Evolutionary conservation across 2,113 vertebrate genomes (phyloP), one percentile per base, ranked within the genome.

Genomic region (Notothenia rossii): DNA sequence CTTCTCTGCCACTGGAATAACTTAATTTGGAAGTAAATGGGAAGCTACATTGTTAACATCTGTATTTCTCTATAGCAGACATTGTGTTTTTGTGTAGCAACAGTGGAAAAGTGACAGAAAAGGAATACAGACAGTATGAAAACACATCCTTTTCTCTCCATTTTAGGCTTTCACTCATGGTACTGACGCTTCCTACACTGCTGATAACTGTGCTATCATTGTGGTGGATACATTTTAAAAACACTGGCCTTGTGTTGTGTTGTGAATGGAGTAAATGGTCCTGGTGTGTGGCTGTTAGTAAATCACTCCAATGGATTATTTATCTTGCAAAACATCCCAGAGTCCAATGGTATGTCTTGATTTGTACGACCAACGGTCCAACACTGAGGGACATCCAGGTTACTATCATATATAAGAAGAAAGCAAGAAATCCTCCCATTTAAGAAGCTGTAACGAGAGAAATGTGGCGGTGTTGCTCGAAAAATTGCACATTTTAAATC

Each of bases 21-120:
- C 7, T 22, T 51, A 12, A 10, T 20, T 3, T 18, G 33, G 20
- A 36, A 67, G 46, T 33, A 29, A 53, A 22, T 65, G n/a, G 2
- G 18, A 25, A 17, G 43, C n/a, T 45, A n/a, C 6, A 7, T 72
- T 51, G 29, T 60, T 61, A 60, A 53, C 13, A 36, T 61, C 22
- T 25, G 61, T 11, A 22, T 14, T 48, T 0, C 12, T 48, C 12
- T 58, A 25, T 33, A 51, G 2, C 22, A 43, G 64, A 56, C 43
- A 49, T 2, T 25, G 50, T 81, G 45, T 58, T 20, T 71, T 40
- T 50, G 60, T 69, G 75, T 29, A 17, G 55, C 48, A 58, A 13
- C 20, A 3, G 18, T 40, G 56, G 48, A 56, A 22, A 50, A 51
- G 22, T 20, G 51, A 65, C 45, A 77, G 54, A 15, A 22, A 61